Conservation (phyloP, 2,888 invertebrate species). For the Temnothorax ravouxi region DNA sequence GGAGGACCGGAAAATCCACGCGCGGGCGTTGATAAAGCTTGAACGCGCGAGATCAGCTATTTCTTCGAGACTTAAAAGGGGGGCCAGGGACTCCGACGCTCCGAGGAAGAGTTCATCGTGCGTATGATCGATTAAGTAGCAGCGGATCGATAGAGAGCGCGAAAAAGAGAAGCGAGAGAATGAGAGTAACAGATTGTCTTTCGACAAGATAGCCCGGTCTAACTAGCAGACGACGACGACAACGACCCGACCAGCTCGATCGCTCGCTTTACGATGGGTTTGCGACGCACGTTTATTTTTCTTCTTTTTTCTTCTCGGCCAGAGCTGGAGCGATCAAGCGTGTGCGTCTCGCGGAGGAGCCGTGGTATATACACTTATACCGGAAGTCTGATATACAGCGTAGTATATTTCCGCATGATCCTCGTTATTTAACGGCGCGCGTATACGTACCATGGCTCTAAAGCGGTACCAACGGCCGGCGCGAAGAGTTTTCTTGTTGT, state of each 20-base stretch:
- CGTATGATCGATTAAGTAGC: slow-evolving; percentile 54
- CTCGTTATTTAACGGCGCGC: not conserved
- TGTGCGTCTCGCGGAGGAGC: not conserved
- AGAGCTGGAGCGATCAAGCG: slow-evolving; percentile 15
- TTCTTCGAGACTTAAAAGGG: slow-evolving; percentile 17
- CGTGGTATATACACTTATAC: not conserved
- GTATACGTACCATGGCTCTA: not conserved
- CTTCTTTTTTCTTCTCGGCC: slow-evolving; percentile 32
- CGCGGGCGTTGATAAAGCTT: slow-evolving; percentile 17
- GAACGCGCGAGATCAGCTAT: slow-evolving; percentile 28
- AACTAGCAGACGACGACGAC: slow-evolving; percentile 68
- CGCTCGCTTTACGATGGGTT: slow-evolving; percentile 51
- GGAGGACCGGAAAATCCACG: slow-evolving; percentile 31
- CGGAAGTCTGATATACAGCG: not conserved
- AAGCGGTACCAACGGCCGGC: slow-evolving; percentile 3
- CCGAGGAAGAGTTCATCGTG: slow-evolving; percentile 60
- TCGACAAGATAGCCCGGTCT: slow-evolving; percentile 74
- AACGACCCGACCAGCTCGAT: slow-evolving; percentile 62
- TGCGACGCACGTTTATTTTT: slow-evolving; percentile 39
- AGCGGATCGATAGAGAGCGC: slow-evolving; percentile 34
- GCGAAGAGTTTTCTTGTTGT: slow-evolving; percentile 26
- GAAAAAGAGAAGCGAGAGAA: slow-evolving; percentile 14
- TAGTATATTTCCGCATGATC: slow-evolving; percentile 5
- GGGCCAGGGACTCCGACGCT: not conserved
- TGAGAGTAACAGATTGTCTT: slow-evolving; percentile 59